Percentiles rank a stretch among this genome's conserved stretches.
phyloP scores from a whole-genome alignment of 2,797 vertebrate genomes.

The Sciurus vulgaris region DNA sequence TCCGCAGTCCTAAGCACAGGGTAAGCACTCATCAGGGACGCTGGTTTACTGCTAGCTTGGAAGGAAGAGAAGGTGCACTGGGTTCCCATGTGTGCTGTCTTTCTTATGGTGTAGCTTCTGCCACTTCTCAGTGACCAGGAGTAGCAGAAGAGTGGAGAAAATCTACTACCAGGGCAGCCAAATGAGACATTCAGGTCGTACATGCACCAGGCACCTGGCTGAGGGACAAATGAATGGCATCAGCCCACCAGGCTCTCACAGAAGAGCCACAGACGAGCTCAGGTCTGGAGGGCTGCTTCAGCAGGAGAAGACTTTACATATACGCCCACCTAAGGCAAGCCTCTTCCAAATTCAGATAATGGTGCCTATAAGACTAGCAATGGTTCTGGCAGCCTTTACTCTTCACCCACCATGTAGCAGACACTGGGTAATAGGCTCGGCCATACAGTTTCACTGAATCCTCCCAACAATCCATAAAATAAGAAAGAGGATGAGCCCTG shows the following conservation, averaged over 20 bases:
- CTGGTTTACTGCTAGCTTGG: too few species aligned
- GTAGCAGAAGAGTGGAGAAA: background rate
- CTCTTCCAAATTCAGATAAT: background rate
- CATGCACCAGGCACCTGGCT: background rate
- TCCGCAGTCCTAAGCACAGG: background rate
- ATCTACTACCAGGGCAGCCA: background rate
- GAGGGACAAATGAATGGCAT: accelerated
- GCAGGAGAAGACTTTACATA: background rate
- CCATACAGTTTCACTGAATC: background rate
- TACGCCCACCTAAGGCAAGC: background rate
- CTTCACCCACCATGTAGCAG: background rate
- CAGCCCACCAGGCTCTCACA: background rate
- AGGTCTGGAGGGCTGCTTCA: background rate
- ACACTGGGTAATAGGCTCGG: background rate
- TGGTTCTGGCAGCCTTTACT: background rate
- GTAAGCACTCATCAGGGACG: background rate
- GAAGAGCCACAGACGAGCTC: background rate
- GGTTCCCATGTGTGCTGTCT: accelerated
- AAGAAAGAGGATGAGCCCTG: background rate
- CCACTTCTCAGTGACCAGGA: background rate
- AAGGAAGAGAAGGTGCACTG: background rate
- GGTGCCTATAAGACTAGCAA: background rate
- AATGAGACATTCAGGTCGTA: too few species aligned
- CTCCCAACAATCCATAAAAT: background rate
- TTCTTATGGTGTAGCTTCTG: background rate